Conservation (phyloP, 92 coral and sea anemone genomes). For the Metridium senile region DNA sequence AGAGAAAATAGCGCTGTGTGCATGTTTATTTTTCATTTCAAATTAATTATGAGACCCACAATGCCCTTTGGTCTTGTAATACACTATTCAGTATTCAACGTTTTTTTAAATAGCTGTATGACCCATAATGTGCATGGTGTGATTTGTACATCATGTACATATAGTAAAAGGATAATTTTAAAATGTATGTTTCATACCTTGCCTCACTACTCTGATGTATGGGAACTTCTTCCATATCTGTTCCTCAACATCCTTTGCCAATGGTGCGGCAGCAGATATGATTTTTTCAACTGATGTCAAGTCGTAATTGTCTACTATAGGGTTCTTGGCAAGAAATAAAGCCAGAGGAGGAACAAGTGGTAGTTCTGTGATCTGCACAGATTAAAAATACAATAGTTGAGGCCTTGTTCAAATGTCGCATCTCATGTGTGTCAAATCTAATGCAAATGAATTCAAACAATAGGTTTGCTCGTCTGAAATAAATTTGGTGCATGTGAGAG, state of each 20-base stretch:
- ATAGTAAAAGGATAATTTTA: not conserved
- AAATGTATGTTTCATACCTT: conserved; percentile 35
- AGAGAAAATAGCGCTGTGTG: too few relatives aligned
- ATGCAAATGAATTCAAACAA: too few relatives aligned
- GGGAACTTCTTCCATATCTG: conserved; percentile 39
- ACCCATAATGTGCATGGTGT: not conserved
- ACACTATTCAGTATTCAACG: too few relatives aligned
- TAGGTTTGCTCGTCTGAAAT: not conserved
- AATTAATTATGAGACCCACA: too few relatives aligned
- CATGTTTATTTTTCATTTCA: too few relatives aligned
- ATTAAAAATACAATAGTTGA: not conserved
- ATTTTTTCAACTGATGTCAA: conserved; percentile 47
- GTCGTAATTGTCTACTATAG: conserved; percentile 66
- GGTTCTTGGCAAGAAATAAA: conserved; percentile 70
- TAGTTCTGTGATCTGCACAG: conserved; percentile 34
- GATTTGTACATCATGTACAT: not conserved
- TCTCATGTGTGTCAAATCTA: too few relatives aligned
- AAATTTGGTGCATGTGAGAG: too few relatives aligned
- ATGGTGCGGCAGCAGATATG: conserved; percentile 71
- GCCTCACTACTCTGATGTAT: conserved; percentile 28
- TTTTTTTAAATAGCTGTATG: too few relatives aligned
- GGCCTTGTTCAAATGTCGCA: too few relatives aligned
- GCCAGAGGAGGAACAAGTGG: conserved; percentile 68
- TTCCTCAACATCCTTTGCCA: conserved; percentile 42
- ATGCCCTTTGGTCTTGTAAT: too few relatives aligned